Evolutionary conservation across 2,113 vertebrate species (phyloP).

Genomic region (Speoplatyrhinus poulsoni): DNA sequence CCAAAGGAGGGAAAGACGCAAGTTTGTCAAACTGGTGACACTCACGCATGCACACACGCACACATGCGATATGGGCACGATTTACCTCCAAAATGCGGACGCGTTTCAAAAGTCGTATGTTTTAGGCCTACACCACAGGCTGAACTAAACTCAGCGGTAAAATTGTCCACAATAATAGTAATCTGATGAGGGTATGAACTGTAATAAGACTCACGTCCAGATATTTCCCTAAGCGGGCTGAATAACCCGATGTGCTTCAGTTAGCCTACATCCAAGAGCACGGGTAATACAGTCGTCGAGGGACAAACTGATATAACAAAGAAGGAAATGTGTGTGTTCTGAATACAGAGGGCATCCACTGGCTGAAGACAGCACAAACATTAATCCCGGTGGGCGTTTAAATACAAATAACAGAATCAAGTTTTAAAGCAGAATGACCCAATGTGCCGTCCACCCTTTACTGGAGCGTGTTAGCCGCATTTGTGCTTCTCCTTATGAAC

Average conservation of each 20-base stretch:
- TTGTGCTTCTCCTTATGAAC: constrained; percentile 53
- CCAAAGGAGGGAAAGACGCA: constrained; percentile 41
- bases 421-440: constrained; percentile 41
- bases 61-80: constrained; percentile 12
- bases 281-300: too few relatives aligned
- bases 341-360: too few relatives aligned
- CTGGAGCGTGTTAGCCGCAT: neutral
- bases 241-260: too few relatives aligned
- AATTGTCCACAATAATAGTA: too few relatives aligned
- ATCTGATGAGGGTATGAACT: too few relatives aligned
- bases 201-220: too few relatives aligned
- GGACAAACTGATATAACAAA: too few relatives aligned
- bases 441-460: constrained; percentile 2
- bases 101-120: neutral
- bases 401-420: constrained; percentile 23
- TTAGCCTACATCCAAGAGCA: too few relatives aligned
- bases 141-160: too few relatives aligned
- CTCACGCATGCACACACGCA: neutral
- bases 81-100: neutral
- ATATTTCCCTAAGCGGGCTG: too few relatives aligned
- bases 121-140: too few relatives aligned
- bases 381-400: neutral
- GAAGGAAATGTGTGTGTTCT: too few relatives aligned
- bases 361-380: neutral
- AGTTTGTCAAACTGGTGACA: constrained; percentile 62